Evolutionary conservation across 2,888 invertebrate species (phyloP).

Genomic region (Orgyia antiqua): DNA sequence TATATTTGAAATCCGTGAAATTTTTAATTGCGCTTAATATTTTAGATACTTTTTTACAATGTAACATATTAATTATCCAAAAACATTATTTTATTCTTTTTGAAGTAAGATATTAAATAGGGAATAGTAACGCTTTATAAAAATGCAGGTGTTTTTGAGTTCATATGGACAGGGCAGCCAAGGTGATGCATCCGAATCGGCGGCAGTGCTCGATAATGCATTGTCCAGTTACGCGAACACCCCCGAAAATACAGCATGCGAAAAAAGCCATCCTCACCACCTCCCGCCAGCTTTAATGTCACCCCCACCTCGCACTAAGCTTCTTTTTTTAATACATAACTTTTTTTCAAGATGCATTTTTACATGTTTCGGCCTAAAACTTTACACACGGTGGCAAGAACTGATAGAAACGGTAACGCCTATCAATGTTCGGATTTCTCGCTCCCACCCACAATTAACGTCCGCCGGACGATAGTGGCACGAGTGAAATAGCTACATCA

Average conservation of each 20-base stretch:
- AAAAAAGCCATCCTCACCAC: slow-evolving; percentile 72
- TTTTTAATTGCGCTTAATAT: slow-evolving; percentile 28
- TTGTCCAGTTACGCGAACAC: slow-evolving; percentile 71
- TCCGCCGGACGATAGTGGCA: slow-evolving; percentile 69
- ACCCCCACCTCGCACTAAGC: slow-evolving; percentile 75
- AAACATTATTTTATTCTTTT: slow-evolving; percentile 14
- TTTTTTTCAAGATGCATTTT: slow-evolving; percentile 79
- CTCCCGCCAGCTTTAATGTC: slow-evolving; percentile 70
- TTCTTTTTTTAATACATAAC: slow-evolving; percentile 79
- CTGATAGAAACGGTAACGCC: slow-evolving; percentile 66
- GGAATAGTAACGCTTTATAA: slow-evolving; percentile 15
- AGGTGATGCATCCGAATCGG: slow-evolving; percentile 63
- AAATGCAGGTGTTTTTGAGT: slow-evolving; percentile 45
- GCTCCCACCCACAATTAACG: slow-evolving; percentile 39
- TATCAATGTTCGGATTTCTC: slow-evolving; percentile 61
- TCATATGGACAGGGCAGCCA: slow-evolving; percentile 58
- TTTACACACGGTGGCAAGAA: slow-evolving; percentile 69
- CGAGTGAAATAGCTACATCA: slow-evolving; percentile 59
- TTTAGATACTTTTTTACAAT: slow-evolving; percentile 19
- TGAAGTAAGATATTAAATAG: slow-evolving; percentile 13
- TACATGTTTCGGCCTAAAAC: slow-evolving; percentile 79
- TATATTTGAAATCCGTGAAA: slow-evolving; percentile 30
- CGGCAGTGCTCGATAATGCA: slow-evolving; percentile 65
- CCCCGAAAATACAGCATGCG: slow-evolving; percentile 76
- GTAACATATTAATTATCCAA: slow-evolving; percentile 16